A percentile compares a stretch with the other conserved stretches of the same genome.
These are phyloP conservation scores for Eriocheir sinensis DNA, from an alignment of 1,140 invertebrate genomes.

Conservation along the genomic window DNA sequence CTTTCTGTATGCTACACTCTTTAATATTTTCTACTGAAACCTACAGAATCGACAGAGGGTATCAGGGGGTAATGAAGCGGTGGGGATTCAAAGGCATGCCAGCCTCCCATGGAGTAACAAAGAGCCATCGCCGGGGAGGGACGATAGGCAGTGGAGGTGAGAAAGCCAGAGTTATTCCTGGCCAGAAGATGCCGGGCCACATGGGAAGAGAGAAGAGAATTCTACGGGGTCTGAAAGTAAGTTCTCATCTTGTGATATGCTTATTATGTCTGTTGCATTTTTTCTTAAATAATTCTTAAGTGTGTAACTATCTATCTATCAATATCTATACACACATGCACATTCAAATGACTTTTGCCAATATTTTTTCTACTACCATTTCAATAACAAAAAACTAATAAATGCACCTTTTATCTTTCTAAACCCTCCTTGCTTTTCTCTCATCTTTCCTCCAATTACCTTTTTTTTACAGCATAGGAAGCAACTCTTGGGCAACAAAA, in stretches of 20 bases:
- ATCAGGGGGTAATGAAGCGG: constrained; percentile 98
- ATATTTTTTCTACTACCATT: too few species aligned
- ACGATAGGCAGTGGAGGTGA: constrained; percentile 92
- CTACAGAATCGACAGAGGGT: constrained; percentile 94
- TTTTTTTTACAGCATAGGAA: too few species aligned
- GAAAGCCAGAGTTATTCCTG: constrained; percentile 94
- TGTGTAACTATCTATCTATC: too few species aligned
- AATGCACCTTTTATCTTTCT: too few species aligned
- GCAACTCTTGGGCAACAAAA: too few species aligned
- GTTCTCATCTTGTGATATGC: background rate
- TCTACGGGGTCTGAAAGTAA: constrained; percentile 87
- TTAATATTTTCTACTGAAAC: constrained; percentile 65
- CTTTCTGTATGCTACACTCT: background rate
- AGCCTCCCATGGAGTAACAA: constrained; percentile 95
- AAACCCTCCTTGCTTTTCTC: too few species aligned
- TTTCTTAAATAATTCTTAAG: too few species aligned
- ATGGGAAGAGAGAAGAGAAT: constrained; percentile 92
- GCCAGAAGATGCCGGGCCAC: constrained; percentile 97
- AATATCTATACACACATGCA: too few species aligned
- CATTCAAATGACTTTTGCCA: too few species aligned
- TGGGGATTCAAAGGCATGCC: constrained; percentile 98
- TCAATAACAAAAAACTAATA: too few species aligned
- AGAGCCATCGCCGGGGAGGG: constrained; percentile 95
- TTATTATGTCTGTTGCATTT: too few species aligned
- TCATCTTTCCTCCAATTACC: too few species aligned